Evolutionary conservation across 2,113 vertebrate genomes (phyloP).

Genomic region (Spea multiplicata): DNA sequence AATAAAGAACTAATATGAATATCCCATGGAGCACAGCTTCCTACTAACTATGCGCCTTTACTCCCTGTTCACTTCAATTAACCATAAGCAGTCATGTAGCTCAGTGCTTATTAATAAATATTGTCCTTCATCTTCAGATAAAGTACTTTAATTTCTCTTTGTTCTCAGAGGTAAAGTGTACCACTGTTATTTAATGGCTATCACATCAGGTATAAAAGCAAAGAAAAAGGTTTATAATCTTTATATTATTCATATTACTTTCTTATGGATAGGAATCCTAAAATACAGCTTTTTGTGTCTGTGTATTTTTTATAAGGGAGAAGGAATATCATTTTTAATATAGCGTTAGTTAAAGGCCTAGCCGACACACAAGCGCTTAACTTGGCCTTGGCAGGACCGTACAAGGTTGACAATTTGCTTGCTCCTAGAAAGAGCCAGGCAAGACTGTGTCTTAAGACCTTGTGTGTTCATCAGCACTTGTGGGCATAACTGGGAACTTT

Average conservation of each 20-base stretch:
- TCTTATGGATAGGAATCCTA: slow-evolving; percentile 5
- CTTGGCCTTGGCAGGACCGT: too few species aligned
- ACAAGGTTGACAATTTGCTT: too few species aligned
- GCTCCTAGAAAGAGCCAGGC: neutral
- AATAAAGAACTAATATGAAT: too few species aligned
- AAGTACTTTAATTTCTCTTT: slow-evolving; percentile 25
- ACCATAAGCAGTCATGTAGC: slow-evolving; percentile 11
- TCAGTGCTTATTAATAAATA: slow-evolving; percentile 37
- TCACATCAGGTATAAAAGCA: neutral
- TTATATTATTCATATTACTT: slow-evolving; percentile 20
- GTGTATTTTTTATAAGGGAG: neutral
- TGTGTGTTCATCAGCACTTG: too few species aligned
- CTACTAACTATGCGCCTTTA: slow-evolving; percentile 29
- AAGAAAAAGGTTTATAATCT: neutral
- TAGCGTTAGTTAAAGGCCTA: slow-evolving; percentile 36
- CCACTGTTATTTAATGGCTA: slow-evolving; percentile 27
- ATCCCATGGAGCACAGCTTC: neutral
- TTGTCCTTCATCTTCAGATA: slow-evolving; percentile 28
- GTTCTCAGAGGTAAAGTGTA: neutral
- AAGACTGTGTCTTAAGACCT: neutral
- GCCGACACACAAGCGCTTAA: neutral
- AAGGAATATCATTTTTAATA: slow-evolving; percentile 2
- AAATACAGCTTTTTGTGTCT: neutral
- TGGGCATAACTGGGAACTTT: too few species aligned
- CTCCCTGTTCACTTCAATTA: slow-evolving; percentile 28